Percentiles rank a stretch among this genome's conserved stretches.
These are phyloP conservation scores for Monopis laevigella DNA, from an alignment of 2,888 invertebrate genomes.

Conservation along the genomic window DNA sequence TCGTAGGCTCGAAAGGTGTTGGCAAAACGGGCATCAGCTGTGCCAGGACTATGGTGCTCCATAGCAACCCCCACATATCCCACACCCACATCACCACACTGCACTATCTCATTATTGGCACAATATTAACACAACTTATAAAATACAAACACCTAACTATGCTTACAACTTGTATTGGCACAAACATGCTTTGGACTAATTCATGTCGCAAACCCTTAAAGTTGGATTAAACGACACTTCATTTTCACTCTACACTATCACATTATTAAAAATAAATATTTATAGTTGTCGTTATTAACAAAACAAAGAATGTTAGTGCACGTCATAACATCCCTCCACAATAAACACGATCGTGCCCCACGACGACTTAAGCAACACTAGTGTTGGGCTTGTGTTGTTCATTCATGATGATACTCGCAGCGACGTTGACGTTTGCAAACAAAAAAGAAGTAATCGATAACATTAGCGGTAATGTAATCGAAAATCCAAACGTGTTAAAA, in stretches of 20 bases:
- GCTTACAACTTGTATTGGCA: slow-evolving; percentile 58
- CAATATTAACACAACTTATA: slow-evolving; percentile 64
- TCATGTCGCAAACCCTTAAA: slow-evolving; percentile 40
- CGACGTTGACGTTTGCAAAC: too few species aligned
- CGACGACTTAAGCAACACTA: slow-evolving; percentile 38
- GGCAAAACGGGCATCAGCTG: slow-evolving; percentile 45
- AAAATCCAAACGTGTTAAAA: too few species aligned
- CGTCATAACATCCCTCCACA: slow-evolving; percentile 61
- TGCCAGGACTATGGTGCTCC: slow-evolving; percentile 48
- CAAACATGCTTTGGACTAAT: slow-evolving; percentile 59
- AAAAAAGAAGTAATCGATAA: too few species aligned
- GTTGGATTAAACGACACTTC: slow-evolving; percentile 24
- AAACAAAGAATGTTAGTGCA: slow-evolving; percentile 59
- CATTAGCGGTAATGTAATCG: too few species aligned
- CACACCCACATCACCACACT: slow-evolving; percentile 66
- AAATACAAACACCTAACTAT: slow-evolving; percentile 60
- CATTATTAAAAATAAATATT: slow-evolving; percentile 39
- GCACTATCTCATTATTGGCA: slow-evolving; percentile 67
- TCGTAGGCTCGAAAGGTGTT: slow-evolving; percentile 51
- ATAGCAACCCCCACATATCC: slow-evolving; percentile 63
- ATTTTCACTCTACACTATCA: slow-evolving; percentile 35
- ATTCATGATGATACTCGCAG: too few species aligned
- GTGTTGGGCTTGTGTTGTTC: slow-evolving; percentile 16
- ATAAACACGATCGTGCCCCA: slow-evolving; percentile 29
- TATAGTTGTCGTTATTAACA: slow-evolving; percentile 38